phyloP scores from a whole-genome alignment of 2,797 vertebrate genomes.

The Falco naumanni region DNA sequence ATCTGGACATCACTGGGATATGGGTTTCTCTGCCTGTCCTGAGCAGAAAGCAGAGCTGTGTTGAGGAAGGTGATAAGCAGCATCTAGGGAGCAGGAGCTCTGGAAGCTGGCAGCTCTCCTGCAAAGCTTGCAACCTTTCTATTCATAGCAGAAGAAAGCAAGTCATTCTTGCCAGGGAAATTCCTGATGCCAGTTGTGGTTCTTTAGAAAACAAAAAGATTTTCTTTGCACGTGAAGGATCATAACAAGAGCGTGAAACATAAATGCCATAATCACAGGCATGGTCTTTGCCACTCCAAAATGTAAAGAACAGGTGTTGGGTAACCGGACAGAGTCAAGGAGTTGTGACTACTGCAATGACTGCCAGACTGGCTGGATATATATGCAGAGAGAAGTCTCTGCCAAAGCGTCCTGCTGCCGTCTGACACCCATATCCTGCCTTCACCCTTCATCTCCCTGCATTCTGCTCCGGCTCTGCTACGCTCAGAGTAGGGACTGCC shows the following conservation, averaged over 20 bases:
- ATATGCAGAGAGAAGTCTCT: not conserved
- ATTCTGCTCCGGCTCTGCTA: not conserved
- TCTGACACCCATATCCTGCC: too few species aligned
- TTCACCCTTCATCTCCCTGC: not conserved
- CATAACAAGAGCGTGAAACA: not conserved
- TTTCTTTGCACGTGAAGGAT: not conserved
- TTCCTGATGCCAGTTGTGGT: not conserved
- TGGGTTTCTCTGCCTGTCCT: not conserved
- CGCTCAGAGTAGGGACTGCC: not conserved
- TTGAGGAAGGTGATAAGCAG: not conserved
- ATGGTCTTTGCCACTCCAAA: not conserved
- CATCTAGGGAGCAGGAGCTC: not conserved
- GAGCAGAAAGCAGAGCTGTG: not conserved
- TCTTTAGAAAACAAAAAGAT: not conserved
- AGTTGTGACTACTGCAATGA: not conserved
- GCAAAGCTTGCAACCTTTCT: not conserved
- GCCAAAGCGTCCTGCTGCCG: not conserved
- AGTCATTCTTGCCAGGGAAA: not conserved
- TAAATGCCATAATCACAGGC: not conserved
- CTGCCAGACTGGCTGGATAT: not conserved
- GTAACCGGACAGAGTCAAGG: rapidly evolving
- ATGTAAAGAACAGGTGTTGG: not conserved
- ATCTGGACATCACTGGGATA: not conserved
- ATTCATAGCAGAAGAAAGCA: not conserved
- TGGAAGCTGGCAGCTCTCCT: not conserved